phyloP scores from a whole-genome alignment of 2,113 vertebrate genomes.

The Caranx ignobilis region DNA sequence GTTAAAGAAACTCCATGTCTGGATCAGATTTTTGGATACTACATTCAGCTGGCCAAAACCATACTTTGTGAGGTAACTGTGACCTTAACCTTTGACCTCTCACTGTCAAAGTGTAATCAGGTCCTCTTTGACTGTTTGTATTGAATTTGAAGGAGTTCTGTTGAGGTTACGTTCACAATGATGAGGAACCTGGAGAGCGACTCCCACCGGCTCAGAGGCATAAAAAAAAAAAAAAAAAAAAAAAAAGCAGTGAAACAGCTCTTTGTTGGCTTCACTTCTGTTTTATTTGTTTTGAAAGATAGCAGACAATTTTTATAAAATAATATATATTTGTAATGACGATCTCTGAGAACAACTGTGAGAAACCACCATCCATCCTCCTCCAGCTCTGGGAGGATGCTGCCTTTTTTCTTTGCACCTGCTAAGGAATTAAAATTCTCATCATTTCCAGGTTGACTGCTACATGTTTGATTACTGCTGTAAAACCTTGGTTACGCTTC shows the following conservation, averaged over 20 bases:
- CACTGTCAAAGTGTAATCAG: too few species aligned
- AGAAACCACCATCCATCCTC: background rate
- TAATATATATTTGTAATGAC: constrained; percentile 13
- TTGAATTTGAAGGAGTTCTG: too few species aligned
- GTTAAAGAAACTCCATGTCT: too few species aligned
- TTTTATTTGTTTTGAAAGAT: background rate
- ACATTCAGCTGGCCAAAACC: too few species aligned
- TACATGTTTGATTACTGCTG: constrained; percentile 69
- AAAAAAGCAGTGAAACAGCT: background rate
- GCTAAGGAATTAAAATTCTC: constrained; percentile 53
- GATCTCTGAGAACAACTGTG: background rate
- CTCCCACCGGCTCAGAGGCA: too few species aligned
- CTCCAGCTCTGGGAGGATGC: background rate
- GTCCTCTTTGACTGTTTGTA: too few species aligned
- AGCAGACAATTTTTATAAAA: constrained; percentile 6
- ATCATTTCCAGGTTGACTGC: constrained; percentile 39
- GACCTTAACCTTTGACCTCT: too few species aligned
- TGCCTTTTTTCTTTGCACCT: constrained; percentile 31
- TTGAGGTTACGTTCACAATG: too few species aligned
- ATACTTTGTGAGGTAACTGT: too few species aligned
- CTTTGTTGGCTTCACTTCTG: background rate
- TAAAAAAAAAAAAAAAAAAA: too few species aligned
- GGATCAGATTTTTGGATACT: too few species aligned
- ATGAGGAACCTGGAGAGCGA: too few species aligned
- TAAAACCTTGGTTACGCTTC: constrained; percentile 55